Evolutionary conservation across 2,113 vertebrate genomes (phyloP).

Genomic region (Lophotis ruficrista): DNA sequence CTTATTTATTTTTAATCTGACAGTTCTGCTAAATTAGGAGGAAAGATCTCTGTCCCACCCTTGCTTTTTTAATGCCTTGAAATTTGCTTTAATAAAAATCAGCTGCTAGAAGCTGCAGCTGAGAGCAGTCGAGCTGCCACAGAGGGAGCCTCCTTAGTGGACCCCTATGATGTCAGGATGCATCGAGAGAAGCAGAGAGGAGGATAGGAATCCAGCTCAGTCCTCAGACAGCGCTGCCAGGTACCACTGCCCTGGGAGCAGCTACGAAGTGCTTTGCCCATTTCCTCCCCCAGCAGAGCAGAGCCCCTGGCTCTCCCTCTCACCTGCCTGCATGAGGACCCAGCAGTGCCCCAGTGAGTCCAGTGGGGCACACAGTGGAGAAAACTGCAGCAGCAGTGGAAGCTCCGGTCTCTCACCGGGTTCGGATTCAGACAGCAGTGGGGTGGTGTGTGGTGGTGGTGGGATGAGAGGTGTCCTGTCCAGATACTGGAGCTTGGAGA

Average conservation of each 20-base stretch:
- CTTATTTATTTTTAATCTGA: background rate
- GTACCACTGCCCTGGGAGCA: slow-evolving; percentile 50
- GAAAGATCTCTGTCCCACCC: background rate
- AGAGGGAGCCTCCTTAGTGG: slow-evolving; percentile 78
- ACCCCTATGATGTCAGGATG: slow-evolving; percentile 87
- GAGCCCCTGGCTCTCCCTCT: slow-evolving; percentile 72
- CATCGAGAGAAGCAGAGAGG: slow-evolving; percentile 55
- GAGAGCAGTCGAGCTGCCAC: slow-evolving; percentile 19
- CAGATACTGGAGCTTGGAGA: slow-evolving; percentile 95
- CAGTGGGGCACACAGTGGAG: slow-evolving; percentile 81
- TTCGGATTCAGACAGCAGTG: slow-evolving; percentile 90
- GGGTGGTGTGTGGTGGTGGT: slow-evolving; percentile 79
- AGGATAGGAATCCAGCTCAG: slow-evolving; percentile 57
- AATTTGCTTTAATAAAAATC: slow-evolving; percentile 15
- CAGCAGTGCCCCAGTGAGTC: slow-evolving; percentile 86
- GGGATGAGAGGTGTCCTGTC: slow-evolving; percentile 89
- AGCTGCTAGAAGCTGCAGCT: slow-evolving; percentile 2
- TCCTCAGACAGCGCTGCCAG: slow-evolving; percentile 46
- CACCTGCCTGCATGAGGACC: slow-evolving; percentile 80
- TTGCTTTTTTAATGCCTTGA: slow-evolving; percentile 1
- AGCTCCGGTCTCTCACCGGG: slow-evolving; percentile 87
- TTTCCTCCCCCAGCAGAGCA: slow-evolving; percentile 20
- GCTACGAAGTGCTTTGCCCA: background rate
- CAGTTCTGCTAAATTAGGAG: background rate
- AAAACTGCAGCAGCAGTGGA: slow-evolving; percentile 87